Base-by-base conservation (phyloP, 30 jellyfish, hydroid and myxozoan genomes). In the Cassiopea xamachana region DNA sequence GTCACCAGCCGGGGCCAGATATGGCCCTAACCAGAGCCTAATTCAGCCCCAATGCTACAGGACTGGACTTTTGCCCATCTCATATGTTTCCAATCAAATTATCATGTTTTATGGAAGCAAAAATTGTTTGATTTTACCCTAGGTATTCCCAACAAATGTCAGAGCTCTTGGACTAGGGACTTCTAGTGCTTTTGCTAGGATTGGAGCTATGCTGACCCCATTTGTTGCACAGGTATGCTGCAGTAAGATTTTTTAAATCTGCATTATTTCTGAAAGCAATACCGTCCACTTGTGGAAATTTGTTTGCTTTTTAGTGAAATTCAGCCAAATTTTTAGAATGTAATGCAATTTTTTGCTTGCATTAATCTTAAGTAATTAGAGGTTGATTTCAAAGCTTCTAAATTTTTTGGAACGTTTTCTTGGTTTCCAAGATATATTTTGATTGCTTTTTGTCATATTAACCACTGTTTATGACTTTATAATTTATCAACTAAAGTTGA, bases 181-280 rank as follows among this genome's bases (percentile, higher is more conserved):
- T 16, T 91, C 96, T 60, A 95, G 98, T 80, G 80, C 91, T 8
- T 82, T 91, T 69, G 95, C 98, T 2, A 87, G 98, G 68, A 76
- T 95, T 1, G 99, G 98, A 14, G 98, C 99, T 1, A 91, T 95
- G 97, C 16, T 71, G 19, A 95, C 99, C 5, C 99, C 99, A 2
- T 95, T 95, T 73, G 97, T 91, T 14, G 99, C 99, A 1, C 99
- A 95, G 98, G 99, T 91, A 62, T n/a, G 74, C 2, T 5, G 64
- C 7, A 55, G 64, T 55, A 55, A 6, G 7, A 10, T 55, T 3
- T 6, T 6, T 55, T 3, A 27, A 47, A 13, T 18, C 13, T 69
- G 2, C 44, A 72, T 7, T 48, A 46, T 64, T 43, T 27, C 69
- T 59, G 69, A 6, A 14, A 59, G 14, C 69, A 59, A 59, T 59